Conservation (phyloP, 2,888 invertebrate species). For the Saturnia japonica region DNA sequence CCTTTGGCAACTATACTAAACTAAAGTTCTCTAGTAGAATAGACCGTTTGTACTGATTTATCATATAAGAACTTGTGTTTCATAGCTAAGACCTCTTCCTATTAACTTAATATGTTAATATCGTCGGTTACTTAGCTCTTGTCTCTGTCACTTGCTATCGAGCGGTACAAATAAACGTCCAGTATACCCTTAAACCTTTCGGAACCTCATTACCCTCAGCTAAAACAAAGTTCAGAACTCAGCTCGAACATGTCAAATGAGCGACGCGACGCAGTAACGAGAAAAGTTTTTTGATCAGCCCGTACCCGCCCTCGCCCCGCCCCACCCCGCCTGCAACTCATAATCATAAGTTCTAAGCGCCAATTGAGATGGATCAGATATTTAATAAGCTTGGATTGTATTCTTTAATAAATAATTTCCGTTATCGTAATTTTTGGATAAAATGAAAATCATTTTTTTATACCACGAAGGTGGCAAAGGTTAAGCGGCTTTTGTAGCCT, state of each 20-base stretch:
- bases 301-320: constrained; percentile 16
- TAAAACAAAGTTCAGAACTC: constrained; percentile 1
- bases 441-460: neutral
- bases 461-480: too few relatives aligned
- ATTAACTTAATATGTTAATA: neutral
- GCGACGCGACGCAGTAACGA: constrained; percentile 56
- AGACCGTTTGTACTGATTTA: too few relatives aligned
- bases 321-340: neutral
- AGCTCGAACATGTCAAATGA: constrained; percentile 60
- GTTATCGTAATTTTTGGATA: neutral
- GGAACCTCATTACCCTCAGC: constrained; percentile 6
- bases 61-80: too few relatives aligned
- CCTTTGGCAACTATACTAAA: too few relatives aligned
- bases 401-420: neutral
- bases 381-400: neutral
- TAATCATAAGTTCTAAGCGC: constrained; percentile 22
- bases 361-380: constrained; percentile 20
- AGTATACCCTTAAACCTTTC: constrained; percentile 8
- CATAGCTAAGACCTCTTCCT: too few relatives aligned
- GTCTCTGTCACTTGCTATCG: neutral
- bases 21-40: too few relatives aligned
- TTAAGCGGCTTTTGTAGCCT: too few relatives aligned
- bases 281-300: constrained; percentile 70
- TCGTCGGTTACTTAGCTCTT: neutral
- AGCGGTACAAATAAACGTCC: neutral